Percentiles rank a stretch among this genome's conserved stretches.
phyloP scores from a whole-genome alignment of 64 coral and sea anemone species.

The Acropora yongei region DNA sequence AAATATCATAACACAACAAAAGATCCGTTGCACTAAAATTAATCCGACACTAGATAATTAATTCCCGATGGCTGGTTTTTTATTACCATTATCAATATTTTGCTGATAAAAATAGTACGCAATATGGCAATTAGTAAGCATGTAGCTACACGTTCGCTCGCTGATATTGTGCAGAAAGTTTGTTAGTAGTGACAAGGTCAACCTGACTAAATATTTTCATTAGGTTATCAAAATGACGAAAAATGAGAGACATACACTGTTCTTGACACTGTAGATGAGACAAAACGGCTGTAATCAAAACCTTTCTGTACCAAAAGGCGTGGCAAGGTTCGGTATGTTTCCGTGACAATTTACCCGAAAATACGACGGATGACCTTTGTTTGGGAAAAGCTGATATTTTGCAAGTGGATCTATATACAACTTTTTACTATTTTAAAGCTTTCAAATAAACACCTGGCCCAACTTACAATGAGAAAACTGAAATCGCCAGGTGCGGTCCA shows the following conservation, averaged over 20 bases:
- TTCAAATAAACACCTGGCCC: too few species aligned
- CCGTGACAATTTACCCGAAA: background rate
- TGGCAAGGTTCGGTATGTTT: background rate
- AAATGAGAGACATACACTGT: background rate
- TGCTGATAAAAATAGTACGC: background rate
- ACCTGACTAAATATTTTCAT: too few species aligned
- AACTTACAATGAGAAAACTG: too few species aligned
- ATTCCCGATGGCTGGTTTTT: background rate
- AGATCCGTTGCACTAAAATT: background rate
- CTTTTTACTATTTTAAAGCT: background rate
- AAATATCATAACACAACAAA: background rate
- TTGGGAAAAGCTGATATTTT: background rate
- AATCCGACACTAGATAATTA: background rate
- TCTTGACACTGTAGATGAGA: background rate
- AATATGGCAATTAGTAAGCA: background rate
- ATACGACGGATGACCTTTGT: background rate
- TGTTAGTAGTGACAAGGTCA: background rate
- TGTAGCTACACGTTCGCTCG: background rate
- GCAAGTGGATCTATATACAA: background rate
- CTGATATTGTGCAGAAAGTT: background rate
- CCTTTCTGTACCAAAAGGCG: background rate
- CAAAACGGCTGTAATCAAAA: background rate
- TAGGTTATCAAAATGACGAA: background rate
- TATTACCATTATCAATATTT: background rate
- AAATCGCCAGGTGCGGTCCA: too few species aligned